Evolutionary conservation across 2,113 vertebrate species (phyloP), one percentile per base, ranked within the genome.

Genomic region (Cyphomyrus plagiostoma): DNA sequence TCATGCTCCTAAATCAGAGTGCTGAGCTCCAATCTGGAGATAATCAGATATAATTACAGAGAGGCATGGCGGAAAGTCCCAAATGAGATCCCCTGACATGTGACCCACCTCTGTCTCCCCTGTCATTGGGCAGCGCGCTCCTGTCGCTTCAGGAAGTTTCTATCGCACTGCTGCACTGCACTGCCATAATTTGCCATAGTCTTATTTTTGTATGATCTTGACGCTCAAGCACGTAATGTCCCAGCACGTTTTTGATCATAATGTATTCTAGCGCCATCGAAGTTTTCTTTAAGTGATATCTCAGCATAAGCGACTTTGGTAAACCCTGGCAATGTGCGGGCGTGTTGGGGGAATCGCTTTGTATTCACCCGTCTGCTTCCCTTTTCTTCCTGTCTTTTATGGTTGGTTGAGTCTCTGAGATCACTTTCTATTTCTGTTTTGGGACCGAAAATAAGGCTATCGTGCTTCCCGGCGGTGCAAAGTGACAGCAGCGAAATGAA

Each of bases 361-460:
- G 85, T 87, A 87, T 87, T 56, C 85, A 87, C 56, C 85, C 50
- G n/a, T 53, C 50, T 30, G 85, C 85, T 39, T 87, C 39, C 35
- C 42, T 87, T 87, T 87, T 30, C 50, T 50, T 39, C 49, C 11
- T 87, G 85, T 87, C 85, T 53, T 87, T 87, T 87, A 87, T 87
- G 85, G 49, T 87, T 56, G 85, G 50, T 13, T 87, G 85, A 50
- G 30, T 87, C 85, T 53, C 85, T 53, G 85, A 87, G 49, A 87
- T 56, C 85, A 87, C 85, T 87, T 53, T 87, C 50, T 87, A 52
- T 87, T 53, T 87, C 85, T 87, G 48, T 87, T 87, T 87, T 87
- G 85, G 50, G 48, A 87, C 23, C 17, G 85, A 56, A 87, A 87
- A 87, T 53, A 87, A 87, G 85, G 50, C 50, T 35, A 56, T 87